Evolutionary conservation across 2,797 vertebrate genomes (phyloP).

Genomic region (Coilia nasus): DNA sequence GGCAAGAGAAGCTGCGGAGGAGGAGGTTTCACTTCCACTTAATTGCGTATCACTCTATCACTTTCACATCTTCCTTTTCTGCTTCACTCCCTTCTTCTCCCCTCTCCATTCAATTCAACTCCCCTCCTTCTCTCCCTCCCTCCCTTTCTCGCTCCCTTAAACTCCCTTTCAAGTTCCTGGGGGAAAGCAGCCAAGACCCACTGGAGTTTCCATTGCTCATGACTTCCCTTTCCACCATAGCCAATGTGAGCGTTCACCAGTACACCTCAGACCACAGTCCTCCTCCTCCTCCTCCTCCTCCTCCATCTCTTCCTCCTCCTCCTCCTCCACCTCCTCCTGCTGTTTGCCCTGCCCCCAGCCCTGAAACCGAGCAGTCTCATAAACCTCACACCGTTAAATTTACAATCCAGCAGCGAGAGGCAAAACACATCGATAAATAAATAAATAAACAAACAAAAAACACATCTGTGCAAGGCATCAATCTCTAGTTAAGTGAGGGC

Average conservation of each 20-base stretch:
- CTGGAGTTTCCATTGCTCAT: slow-evolving; percentile 77
- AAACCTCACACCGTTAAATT: slow-evolving; percentile 50
- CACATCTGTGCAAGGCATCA: slow-evolving; percentile 37
- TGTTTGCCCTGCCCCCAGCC: slow-evolving; percentile 10
- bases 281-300: slow-evolving; percentile 45
- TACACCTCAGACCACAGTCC: slow-evolving; percentile 53
- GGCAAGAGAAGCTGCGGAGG: background rate
- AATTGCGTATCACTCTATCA: slow-evolving; percentile 13
- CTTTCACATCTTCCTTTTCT: slow-evolving; percentile 20
- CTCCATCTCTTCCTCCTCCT: background rate
- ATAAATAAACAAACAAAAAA: background rate
- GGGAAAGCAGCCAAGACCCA: slow-evolving; percentile 60
- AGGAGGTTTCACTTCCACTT: slow-evolving; percentile 47
- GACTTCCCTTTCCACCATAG: slow-evolving; percentile 65
- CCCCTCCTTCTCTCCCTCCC: slow-evolving; percentile 47
- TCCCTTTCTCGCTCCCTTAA: slow-evolving; percentile 39
- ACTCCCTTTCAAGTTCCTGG: slow-evolving; percentile 45
- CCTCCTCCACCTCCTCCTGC: background rate
- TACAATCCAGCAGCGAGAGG: slow-evolving; percentile 36
- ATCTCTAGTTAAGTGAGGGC: slow-evolving; percentile 40
- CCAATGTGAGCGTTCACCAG: slow-evolving; percentile 48
- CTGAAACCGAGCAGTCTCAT: slow-evolving; percentile 30
- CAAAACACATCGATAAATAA: slow-evolving; percentile 31
- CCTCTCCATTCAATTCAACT: slow-evolving; percentile 36
- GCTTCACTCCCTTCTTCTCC: slow-evolving; percentile 36